A percentile compares a stretch with the other conserved stretches of the same genome.
Conservation (phyloP, 2,797 vertebrate genomes). For the Spinus olivaceus region DNA sequence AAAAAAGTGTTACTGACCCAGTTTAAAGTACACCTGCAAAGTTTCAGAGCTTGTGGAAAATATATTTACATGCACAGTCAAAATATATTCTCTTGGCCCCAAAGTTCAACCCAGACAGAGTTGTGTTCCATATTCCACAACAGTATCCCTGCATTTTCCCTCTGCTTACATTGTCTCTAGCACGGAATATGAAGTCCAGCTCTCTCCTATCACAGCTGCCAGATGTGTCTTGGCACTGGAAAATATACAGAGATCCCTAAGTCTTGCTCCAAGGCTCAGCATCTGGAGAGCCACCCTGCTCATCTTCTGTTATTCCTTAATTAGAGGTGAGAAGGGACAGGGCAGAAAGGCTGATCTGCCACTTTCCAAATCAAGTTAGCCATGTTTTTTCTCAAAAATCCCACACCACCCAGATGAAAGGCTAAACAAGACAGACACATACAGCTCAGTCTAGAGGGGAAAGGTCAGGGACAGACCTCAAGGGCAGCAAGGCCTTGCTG, state of each 20-base stretch:
- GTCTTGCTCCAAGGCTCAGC: background rate
- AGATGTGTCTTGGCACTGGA: background rate
- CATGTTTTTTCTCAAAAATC: background rate
- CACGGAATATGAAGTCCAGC: background rate
- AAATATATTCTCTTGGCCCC: background rate
- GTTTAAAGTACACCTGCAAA: background rate
- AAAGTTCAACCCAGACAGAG: background rate
- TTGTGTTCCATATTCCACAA: background rate
- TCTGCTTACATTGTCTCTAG: background rate
- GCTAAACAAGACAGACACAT: background rate
- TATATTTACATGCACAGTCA: background rate
- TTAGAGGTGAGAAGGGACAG: background rate
- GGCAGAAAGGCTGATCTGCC: background rate
- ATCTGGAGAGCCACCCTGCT: background rate
- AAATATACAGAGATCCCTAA: background rate
- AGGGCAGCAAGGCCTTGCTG: background rate
- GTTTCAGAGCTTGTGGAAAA: background rate
- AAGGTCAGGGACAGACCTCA: background rate
- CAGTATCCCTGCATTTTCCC: background rate
- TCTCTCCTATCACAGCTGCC: background rate
- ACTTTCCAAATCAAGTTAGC: background rate
- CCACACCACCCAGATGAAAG: background rate
- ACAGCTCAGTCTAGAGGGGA: background rate
- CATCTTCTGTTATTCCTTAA: background rate
- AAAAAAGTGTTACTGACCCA: background rate